Percentiles rank a stretch among this genome's conserved stretches.
phyloP scores from a whole-genome alignment of 2,113 vertebrate species.

The Suncus etruscus region DNA sequence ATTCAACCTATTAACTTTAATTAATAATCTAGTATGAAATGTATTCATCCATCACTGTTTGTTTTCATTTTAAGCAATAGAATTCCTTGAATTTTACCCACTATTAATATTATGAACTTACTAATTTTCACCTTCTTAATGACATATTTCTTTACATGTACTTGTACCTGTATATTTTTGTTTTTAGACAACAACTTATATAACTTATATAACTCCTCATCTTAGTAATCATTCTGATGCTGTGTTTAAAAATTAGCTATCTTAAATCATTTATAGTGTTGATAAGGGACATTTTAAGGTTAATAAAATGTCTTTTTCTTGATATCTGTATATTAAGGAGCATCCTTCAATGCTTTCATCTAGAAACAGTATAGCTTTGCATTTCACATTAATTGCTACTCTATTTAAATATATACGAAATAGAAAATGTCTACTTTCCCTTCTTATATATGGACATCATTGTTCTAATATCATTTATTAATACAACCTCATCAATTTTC shows the following conservation, averaged over 20 bases:
- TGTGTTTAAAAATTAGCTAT: not conserved
- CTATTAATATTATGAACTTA: too few relatives aligned
- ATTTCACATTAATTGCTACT: not conserved
- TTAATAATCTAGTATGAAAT: too few relatives aligned
- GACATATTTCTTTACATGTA: not conserved
- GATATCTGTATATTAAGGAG: too few relatives aligned
- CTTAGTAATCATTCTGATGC: too few relatives aligned
- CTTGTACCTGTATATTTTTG: not conserved
- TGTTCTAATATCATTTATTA: not conserved
- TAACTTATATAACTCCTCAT: too few relatives aligned
- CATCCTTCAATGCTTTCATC: not conserved
- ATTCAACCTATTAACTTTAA: not conserved
- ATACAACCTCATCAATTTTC: not conserved
- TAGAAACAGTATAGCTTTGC: not conserved
- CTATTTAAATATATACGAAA: not conserved
- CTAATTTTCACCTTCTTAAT: not conserved
- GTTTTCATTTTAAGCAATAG: not conserved
- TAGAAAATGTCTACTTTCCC: not conserved
- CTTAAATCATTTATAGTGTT: not conserved
- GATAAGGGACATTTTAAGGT: not conserved
- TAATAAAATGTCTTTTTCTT: not conserved
- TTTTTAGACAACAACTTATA: not conserved
- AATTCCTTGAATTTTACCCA: not conserved
- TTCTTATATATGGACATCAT: not conserved
- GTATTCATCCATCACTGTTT: too few relatives aligned